Evolutionary conservation across 2,888 invertebrate genomes (phyloP).

Genomic region (Digitonthophagus gazella): DNA sequence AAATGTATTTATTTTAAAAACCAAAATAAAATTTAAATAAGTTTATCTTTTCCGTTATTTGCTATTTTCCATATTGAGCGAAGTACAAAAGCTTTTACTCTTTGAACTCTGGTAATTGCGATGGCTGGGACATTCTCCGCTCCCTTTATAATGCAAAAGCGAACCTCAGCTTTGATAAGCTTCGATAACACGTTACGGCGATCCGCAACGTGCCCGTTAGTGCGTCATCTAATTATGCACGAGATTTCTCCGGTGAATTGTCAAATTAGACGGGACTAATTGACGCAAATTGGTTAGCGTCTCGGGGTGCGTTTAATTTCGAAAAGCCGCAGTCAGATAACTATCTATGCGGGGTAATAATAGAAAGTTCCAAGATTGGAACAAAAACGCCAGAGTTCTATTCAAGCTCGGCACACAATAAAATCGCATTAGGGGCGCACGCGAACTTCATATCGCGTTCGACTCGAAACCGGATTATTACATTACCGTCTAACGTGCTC

Average conservation of each 20-base stretch:
- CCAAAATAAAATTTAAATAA: neutral
- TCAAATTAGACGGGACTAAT: neutral
- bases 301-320: neutral
- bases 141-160: neutral
- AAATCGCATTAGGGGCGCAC: neutral
- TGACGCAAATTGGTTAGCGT: neutral
- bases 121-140: neutral
- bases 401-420: neutral
- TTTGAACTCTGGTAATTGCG: neutral
- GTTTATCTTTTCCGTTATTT: neutral
- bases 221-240: neutral
- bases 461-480: neutral
- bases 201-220: neutral
- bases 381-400: neutral
- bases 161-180: neutral
- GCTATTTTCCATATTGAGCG: neutral
- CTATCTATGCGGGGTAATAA: neutral
- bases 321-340: neutral
- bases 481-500: neutral
- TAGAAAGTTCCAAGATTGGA: neutral
- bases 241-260: neutral
- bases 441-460: neutral
- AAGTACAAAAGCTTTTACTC: neutral
- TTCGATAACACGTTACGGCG: neutral
- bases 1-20: neutral